A percentile compares a stretch with the other conserved stretches of the same genome.
Conservation (phyloP, 1,140 invertebrate species). For the Mesaphorura yosii region DNA sequence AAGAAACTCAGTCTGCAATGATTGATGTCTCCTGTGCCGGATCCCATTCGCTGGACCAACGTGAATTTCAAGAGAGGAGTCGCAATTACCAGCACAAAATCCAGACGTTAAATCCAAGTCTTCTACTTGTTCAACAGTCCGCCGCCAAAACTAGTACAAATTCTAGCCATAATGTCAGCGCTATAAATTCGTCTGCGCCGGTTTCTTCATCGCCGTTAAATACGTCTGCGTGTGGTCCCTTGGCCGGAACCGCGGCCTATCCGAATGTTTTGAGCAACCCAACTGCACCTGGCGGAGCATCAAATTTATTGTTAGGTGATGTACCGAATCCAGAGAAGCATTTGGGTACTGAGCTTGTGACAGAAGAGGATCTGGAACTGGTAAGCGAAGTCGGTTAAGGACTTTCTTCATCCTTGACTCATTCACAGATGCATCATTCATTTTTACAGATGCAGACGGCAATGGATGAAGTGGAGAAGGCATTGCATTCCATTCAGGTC, state of each 20-base stretch:
- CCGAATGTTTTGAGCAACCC: too few species aligned
- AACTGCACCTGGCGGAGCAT: too few species aligned
- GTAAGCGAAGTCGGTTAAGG: slow-evolving; percentile 14
- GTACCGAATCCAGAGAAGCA: slow-evolving; percentile 29
- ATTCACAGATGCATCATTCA: not conserved
- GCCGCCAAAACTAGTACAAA: too few species aligned
- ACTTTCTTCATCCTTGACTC: not conserved
- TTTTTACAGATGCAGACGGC: slow-evolving; percentile 29
- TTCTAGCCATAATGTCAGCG: too few species aligned
- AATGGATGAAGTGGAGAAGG: slow-evolving; percentile 22
- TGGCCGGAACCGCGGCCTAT: too few species aligned
- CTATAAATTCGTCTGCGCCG: too few species aligned
- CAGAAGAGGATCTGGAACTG: slow-evolving; percentile 28
- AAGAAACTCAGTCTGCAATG: slow-evolving; percentile 31
- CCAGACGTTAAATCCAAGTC: slow-evolving; percentile 19
- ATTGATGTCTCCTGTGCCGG: slow-evolving; percentile 30
- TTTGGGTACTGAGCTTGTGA: slow-evolving; percentile 16
- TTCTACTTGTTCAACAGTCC: slow-evolving; percentile 12
- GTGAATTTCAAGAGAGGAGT: slow-evolving; percentile 28
- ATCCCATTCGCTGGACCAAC: slow-evolving; percentile 29
- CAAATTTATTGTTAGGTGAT: slow-evolving; percentile 27
- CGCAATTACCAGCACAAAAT: slow-evolving; percentile 26
- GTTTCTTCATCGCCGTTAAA: too few species aligned
- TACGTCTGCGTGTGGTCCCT: too few species aligned
- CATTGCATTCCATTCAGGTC: slow-evolving; percentile 28